A percentile compares a stretch with the other conserved stretches of the same genome.
phyloP scores from a whole-genome alignment of 2,113 vertebrate genomes.

The Pterocles burchelli region DNA sequence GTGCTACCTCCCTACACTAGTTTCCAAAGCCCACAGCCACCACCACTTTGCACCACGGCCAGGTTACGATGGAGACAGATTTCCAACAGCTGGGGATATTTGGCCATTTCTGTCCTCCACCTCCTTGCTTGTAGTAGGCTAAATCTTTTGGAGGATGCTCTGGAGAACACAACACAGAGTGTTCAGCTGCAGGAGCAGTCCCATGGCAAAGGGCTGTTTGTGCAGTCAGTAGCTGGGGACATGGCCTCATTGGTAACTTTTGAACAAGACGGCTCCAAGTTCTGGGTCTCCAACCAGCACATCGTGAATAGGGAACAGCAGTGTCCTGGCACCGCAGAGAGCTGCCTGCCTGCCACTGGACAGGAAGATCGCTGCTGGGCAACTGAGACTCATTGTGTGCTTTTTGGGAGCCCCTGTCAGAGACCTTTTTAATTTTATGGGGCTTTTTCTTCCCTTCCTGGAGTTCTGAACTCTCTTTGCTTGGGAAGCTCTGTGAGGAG shows the following conservation, averaged over 20 bases:
- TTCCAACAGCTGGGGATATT: background rate
- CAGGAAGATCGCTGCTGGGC: background rate
- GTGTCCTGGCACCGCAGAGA: background rate
- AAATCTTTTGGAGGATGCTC: background rate
- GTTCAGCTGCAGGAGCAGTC: background rate
- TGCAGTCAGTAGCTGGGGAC: background rate
- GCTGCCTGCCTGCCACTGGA: background rate
- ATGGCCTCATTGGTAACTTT: background rate
- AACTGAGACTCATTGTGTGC: background rate
- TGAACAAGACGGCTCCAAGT: background rate
- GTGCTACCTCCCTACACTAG: background rate
- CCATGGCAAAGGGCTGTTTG: background rate
- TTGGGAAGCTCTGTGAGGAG: background rate
- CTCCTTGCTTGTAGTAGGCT: background rate
- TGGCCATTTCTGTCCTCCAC: accelerated
- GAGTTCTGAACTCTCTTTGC: background rate
- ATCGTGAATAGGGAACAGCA: background rate
- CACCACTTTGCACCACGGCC: too few relatives aligned
- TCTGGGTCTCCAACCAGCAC: background rate
- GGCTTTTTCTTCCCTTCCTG: background rate
- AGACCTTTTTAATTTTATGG: background rate
- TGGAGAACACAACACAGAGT: background rate
- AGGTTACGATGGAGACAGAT: background rate
- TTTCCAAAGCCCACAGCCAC: background rate
- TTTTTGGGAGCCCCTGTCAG: background rate